Conservation (phyloP, 2,113 vertebrate species). For the Hymenochirus boettgeri region DNA sequence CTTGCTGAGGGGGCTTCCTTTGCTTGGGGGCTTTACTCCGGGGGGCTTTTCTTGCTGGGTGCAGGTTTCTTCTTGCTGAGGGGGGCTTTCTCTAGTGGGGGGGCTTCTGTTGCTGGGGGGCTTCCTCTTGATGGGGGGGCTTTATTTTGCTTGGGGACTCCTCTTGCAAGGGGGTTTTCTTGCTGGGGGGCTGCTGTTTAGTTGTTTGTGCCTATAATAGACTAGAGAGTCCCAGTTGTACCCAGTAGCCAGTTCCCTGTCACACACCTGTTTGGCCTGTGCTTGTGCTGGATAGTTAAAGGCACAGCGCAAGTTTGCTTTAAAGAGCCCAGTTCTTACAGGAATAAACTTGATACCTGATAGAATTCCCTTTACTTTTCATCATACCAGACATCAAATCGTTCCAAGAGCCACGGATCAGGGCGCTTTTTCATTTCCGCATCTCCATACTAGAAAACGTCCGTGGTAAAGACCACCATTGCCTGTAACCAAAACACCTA, state of each 20-base stretch:
- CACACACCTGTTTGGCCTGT: slow-evolving; percentile 17
- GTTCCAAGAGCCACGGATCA: too few species aligned
- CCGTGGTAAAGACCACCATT: too few species aligned
- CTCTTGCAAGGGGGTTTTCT: too few species aligned
- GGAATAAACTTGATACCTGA: slow-evolving; percentile 23
- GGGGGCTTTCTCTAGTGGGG: too few species aligned
- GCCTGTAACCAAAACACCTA: too few species aligned
- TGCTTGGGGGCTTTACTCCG: not conserved
- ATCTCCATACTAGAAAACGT: too few species aligned
- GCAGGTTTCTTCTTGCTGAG: too few species aligned
- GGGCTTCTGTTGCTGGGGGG: too few species aligned
- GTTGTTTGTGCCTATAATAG: slow-evolving; percentile 33
- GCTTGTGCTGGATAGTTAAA: slow-evolving; percentile 5
- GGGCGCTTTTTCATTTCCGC: too few species aligned
- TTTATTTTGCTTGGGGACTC: too few species aligned
- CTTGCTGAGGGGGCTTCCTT: slow-evolving; percentile 10
- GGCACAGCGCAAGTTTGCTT: slow-evolving; percentile 31
- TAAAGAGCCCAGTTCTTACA: slow-evolving; percentile 29
- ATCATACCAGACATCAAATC: slow-evolving; percentile 45
- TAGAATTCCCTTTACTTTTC: slow-evolving; percentile 40
- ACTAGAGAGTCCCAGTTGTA: slow-evolving; percentile 29
- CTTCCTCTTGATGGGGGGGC: too few species aligned
- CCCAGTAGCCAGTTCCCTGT: slow-evolving; percentile 27
- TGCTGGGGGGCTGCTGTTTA: slow-evolving; percentile 7
- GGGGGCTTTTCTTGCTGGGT: too few species aligned